phyloP scores from a whole-genome alignment of 2,888 invertebrate genomes.

The Pecten maximus region DNA sequence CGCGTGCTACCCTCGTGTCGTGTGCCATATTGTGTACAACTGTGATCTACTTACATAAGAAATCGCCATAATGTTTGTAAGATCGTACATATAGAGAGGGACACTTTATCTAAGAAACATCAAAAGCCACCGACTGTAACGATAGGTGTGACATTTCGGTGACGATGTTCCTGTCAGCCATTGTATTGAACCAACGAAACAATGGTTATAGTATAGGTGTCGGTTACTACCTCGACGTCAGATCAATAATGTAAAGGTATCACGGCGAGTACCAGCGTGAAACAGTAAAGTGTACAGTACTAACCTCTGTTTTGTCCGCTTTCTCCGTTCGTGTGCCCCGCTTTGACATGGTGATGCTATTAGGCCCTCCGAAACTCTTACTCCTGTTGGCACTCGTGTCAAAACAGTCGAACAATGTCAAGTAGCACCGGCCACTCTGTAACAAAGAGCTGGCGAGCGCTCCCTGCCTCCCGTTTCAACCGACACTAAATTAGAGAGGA shows the following conservation, averaged over 20 bases:
- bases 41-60: background rate
- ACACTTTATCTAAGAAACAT: background rate
- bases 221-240: background rate
- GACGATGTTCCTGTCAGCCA: slow-evolving; percentile 46
- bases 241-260: slow-evolving; percentile 33
- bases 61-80: background rate
- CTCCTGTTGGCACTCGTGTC: slow-evolving; percentile 15
- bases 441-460: slow-evolving; percentile 42
- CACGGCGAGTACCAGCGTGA: background rate
- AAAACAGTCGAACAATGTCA: slow-evolving; percentile 40
- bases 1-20: background rate
- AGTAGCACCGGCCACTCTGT: slow-evolving; percentile 45
- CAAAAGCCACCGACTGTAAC: background rate
- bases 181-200: slow-evolving; percentile 46
- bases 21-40: slow-evolving; percentile 2
- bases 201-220: slow-evolving; percentile 42
- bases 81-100: background rate
- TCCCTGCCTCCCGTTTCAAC: slow-evolving; percentile 47
- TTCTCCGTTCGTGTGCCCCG: slow-evolving; percentile 49
- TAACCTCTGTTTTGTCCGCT: slow-evolving; percentile 52
- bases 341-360: slow-evolving; percentile 49
- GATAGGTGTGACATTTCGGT: background rate
- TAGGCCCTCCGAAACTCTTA: background rate
- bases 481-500: slow-evolving; percentile 49
- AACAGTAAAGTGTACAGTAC: background rate